Conservation (phyloP, 2,888 invertebrate species). For the Zhengitettix transpicula region DNA sequence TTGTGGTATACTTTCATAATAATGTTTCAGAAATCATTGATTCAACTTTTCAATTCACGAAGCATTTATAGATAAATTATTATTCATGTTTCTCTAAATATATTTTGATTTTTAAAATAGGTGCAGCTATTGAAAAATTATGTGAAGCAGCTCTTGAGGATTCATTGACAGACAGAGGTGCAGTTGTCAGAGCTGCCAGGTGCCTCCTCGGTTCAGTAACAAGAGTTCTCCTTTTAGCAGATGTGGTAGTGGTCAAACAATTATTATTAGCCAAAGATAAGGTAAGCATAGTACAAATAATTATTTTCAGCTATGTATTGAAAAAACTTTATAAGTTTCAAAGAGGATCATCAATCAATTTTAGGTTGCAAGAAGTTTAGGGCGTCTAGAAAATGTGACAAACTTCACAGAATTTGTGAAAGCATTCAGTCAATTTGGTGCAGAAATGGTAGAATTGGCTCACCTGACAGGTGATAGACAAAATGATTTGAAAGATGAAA, state of each 20-base stretch:
- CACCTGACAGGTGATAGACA: constrained; percentile 72
- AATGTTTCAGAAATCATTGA: no score
- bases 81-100: no score
- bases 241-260: constrained; percentile 94
- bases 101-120: constrained; percentile 29
- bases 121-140: constrained; percentile 79
- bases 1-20: no score
- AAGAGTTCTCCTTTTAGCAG: constrained; percentile 85
- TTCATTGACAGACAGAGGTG: constrained; percentile 40
- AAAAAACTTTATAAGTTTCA: neutral
- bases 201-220: constrained; percentile 90
- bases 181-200: constrained; percentile 80
- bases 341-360: constrained; percentile 5
- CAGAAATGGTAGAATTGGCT: constrained; percentile 96
- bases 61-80: no score
- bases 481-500: constrained; percentile 82
- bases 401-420: constrained; percentile 96
- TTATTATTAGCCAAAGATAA: constrained; percentile 90
- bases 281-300: constrained; percentile 32
- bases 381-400: constrained; percentile 70
- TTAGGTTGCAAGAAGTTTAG: constrained; percentile 63
- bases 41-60: no score
- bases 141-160: constrained; percentile 61
- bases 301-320: neutral
- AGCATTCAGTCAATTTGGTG: constrained; percentile 95